Evolutionary conservation across 2,113 vertebrate species (phyloP), one percentile per base, ranked within the genome.

Genomic region (Chelonoidis abingdonii): DNA sequence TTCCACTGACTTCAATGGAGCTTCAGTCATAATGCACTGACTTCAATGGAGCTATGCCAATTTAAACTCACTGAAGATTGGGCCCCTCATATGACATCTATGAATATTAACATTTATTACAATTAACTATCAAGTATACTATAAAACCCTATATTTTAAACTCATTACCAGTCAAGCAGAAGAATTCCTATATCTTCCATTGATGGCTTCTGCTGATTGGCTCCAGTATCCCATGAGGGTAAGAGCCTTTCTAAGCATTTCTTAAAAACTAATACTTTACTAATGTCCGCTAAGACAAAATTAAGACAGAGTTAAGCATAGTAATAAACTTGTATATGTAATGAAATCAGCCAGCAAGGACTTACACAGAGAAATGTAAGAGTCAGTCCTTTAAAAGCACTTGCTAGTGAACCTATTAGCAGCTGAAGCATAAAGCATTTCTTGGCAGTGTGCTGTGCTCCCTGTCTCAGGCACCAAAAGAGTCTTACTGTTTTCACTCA

Each of bases 391-490:
- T 86, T 65, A 89, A 95, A 83, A 93, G 79, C 54, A 56, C 84
- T 92, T 95, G n/a, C 49, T 92, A 82, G 54, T 35, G 76, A 59
- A 78, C 62, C 84, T 83, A 84, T 81, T 59, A 87, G 92, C 76
- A 95, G 83, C 88, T 89, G 83, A 94, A 72, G 83, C 95, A 95
- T 53, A 65, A 93, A 93, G 90, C 22, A 11, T 79, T 89, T 94
- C 86, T 80, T 94, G 91, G 93, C 95, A 93, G 87, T 65, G 24
- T 83, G 89, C 84, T 81, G 87, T 65, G 83, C 69, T 69, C 84
- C 24, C 10, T 54, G 41, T 86, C 57, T 86, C 75, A 86, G 57
- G n/a, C 57, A 65, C 35, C 47, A 57, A 57, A 86, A 80, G 35
- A 44, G 49, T 53, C 54, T 83, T 57, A 80, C 27, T 41, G 88